phyloP scores from a whole-genome alignment of 2,888 invertebrate genomes.

The Trachelus tabidus region DNA sequence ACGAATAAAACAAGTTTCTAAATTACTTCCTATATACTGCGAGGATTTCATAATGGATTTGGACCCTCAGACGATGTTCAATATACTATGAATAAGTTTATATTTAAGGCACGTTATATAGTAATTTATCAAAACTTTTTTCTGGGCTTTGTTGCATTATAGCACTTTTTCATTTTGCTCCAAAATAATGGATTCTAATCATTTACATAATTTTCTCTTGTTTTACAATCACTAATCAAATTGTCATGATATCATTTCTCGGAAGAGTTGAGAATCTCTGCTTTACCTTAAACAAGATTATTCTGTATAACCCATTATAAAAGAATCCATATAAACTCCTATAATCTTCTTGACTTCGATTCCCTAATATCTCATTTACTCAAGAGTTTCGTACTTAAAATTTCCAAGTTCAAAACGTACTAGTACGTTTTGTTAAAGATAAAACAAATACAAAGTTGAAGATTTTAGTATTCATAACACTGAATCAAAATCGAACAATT shows the following conservation, averaged over 20 bases:
- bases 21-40: neutral
- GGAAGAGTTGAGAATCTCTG: neutral
- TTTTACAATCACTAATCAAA: neutral
- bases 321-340: neutral
- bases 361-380: neutral
- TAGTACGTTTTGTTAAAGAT: neutral
- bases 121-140: neutral
- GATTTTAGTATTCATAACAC: neutral
- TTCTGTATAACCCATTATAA: neutral
- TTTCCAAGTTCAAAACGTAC: neutral
- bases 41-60: neutral
- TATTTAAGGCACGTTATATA: neutral
- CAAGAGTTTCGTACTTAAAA: neutral
- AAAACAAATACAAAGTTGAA: neutral
- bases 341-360: neutral
- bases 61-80: neutral
- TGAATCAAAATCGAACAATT: neutral
- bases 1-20: neutral
- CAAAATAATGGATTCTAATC: neutral
- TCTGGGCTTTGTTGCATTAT: neutral
- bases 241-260: neutral
- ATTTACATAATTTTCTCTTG: neutral
- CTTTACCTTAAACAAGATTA: neutral
- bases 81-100: neutral
- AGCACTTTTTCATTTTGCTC: neutral